A percentile compares a stretch with the other conserved stretches of the same genome.
phyloP scores from a whole-genome alignment of 2,113 vertebrate species.

The Aix galericulata region DNA sequence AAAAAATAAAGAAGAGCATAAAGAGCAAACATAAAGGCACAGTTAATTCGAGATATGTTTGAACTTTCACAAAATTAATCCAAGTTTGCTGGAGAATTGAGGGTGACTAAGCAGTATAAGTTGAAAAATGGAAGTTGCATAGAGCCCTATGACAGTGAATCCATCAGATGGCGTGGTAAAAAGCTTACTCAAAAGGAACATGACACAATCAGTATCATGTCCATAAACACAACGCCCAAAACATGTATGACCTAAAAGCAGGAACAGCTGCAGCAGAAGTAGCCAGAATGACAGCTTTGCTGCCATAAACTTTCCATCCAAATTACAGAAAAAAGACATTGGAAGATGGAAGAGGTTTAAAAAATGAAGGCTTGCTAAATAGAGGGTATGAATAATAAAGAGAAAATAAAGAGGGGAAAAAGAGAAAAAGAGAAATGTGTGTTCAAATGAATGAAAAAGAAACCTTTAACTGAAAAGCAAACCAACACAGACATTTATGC shows the following conservation, averaged over 20 bases:
- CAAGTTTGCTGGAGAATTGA: conserved; percentile 73
- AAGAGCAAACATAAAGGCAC: conserved; percentile 80
- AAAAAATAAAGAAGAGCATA: conserved; percentile 68
- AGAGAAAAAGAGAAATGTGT: conserved; percentile 56
- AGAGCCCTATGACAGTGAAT: conserved; percentile 78
- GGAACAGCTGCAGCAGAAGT: conserved; percentile 77
- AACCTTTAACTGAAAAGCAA: conserved; percentile 79
- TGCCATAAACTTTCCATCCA: conserved; percentile 84
- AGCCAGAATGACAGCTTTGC: conserved; percentile 79
- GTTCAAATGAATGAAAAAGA: conserved; percentile 78
- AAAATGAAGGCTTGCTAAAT: conserved; percentile 83
- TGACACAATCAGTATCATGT: conserved; percentile 80
- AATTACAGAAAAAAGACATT: conserved; percentile 76
- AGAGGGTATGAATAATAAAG: conserved; percentile 76
- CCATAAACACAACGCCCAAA: conserved; percentile 79
- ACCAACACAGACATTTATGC: conserved; percentile 83
- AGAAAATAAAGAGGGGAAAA: conserved; percentile 56
- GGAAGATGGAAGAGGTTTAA: conserved; percentile 85
- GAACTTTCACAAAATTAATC: conserved; percentile 69
- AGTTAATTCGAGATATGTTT: conserved; percentile 68
- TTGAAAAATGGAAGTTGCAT: conserved; percentile 79
- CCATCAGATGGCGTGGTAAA: conserved; percentile 75
- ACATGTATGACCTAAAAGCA: conserved; percentile 79
- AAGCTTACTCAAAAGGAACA: conserved; percentile 81
- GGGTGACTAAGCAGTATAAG: conserved; percentile 79